Evolutionary conservation across 1,140 invertebrate genomes (phyloP).

Genomic region (Drosophila willistoni): DNA sequence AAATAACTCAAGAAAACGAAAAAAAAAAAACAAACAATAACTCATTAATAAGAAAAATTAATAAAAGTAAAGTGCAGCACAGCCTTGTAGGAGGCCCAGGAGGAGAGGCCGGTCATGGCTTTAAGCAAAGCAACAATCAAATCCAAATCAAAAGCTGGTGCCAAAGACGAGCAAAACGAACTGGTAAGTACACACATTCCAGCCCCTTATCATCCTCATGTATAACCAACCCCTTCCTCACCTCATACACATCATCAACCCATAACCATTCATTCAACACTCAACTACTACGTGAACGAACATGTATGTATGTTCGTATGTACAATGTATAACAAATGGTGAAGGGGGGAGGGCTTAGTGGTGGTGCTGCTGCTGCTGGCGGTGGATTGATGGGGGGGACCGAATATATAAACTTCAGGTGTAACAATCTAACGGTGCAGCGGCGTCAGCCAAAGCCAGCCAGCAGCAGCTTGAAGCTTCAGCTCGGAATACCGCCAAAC

Average conservation of each 20-base stretch:
- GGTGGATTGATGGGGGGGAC: background rate
- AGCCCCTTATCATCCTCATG: constrained; percentile 10
- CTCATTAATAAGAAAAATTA: constrained; percentile 2
- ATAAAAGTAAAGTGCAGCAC: background rate
- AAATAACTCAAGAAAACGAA: too few relatives aligned
- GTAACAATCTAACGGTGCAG: constrained; percentile 80
- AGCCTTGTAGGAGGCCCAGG: constrained; percentile 7
- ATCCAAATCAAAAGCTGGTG: constrained; percentile 66
- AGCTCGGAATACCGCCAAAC: constrained; percentile 5
- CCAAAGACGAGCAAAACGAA: constrained; percentile 77
- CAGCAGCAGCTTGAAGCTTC: constrained; percentile 1
- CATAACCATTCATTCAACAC: constrained; percentile 22
- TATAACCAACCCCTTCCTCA: background rate
- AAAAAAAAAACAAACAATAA: background rate
- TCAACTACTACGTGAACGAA: constrained; percentile 11
- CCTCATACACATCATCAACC: background rate
- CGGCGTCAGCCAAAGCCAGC: constrained; percentile 34
- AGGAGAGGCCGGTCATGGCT: constrained; percentile 51
- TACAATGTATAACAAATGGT: background rate
- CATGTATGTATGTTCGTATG: constrained; percentile 5
- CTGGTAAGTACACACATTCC: constrained; percentile 54
- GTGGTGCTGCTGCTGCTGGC: too few relatives aligned
- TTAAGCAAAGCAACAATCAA: constrained; percentile 58
- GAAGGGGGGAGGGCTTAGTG: background rate
- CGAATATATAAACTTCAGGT: constrained; percentile 54